Conservation (phyloP, 1,140 invertebrate genomes). For the Steinernema feltiae region DNA sequence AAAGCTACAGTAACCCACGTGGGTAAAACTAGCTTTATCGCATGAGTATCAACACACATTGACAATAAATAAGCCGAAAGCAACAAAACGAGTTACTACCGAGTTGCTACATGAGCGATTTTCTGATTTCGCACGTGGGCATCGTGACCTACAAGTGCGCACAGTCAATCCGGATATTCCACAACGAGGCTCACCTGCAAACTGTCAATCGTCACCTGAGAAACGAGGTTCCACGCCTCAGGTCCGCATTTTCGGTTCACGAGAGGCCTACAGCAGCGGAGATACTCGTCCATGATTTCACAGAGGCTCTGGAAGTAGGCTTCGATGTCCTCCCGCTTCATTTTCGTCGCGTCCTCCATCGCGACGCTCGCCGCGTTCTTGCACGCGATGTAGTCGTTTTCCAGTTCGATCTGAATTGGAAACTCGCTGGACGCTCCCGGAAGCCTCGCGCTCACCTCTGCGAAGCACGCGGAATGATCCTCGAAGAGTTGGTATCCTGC, state of each 20-base stretch:
- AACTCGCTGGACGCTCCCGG: too few species aligned
- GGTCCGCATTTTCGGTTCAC: conserved; percentile 31
- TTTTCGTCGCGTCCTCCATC: conserved; percentile 30
- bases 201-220: conserved; percentile 7
- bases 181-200: neutral
- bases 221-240: conserved; percentile 36
- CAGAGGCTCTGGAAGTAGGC: conserved; percentile 35
- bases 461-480: conserved; percentile 37
- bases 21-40: too few species aligned
- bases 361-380: conserved; percentile 36
- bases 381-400: conserved; percentile 37
- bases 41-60: too few species aligned
- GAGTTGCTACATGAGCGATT: neutral
- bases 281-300: conserved; percentile 36
- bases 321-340: conserved; percentile 22
- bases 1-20: too few species aligned
- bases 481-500: conserved; percentile 33
- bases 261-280: conserved; percentile 38
- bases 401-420: conserved; percentile 29
- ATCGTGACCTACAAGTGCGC: neutral
- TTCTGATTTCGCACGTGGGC: neutral
- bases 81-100: neutral
- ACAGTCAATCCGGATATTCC: neutral
- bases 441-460: conserved; percentile 33
- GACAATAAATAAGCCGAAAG: too few species aligned